Conservation (phyloP, 1,140 invertebrate genomes). For the Riptortus pedestris region DNA sequence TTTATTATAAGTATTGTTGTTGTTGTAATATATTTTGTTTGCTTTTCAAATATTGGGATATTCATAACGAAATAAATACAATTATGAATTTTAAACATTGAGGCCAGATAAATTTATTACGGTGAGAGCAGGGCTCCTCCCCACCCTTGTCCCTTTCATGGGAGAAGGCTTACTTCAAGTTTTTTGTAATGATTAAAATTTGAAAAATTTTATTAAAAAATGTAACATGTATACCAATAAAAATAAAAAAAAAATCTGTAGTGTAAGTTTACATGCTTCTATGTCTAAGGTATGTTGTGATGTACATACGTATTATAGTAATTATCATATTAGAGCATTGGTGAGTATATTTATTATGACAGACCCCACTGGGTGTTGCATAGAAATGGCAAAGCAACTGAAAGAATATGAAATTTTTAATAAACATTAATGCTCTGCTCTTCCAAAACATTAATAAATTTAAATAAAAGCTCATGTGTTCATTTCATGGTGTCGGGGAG, state of each 20-base stretch:
- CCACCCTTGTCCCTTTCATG: neutral
- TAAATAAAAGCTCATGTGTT: too few relatives aligned
- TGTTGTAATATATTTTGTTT: too few relatives aligned
- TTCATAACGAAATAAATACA: neutral
- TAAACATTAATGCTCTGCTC: slow-evolving; percentile 10
- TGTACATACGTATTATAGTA: slow-evolving; percentile 29
- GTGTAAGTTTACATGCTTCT: slow-evolving; percentile 26
- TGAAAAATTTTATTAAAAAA: slow-evolving; percentile 15
- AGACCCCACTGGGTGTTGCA: slow-evolving; percentile 14
- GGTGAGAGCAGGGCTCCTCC: slow-evolving; percentile 13
- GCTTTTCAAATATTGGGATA: too few relatives aligned
- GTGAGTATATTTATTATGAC: slow-evolving; percentile 23
- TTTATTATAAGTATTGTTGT: too few relatives aligned
- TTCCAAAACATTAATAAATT: too few relatives aligned
- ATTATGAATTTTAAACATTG: neutral
- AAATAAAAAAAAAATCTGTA: slow-evolving; percentile 17
- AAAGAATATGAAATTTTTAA: neutral
- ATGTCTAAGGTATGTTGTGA: slow-evolving; percentile 29
- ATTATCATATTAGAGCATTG: slow-evolving; percentile 25
- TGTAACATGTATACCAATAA: slow-evolving; percentile 24
- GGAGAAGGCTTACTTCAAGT: neutral
- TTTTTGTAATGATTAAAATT: neutral
- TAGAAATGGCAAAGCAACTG: slow-evolving; percentile 24
- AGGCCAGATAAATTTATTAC: neutral
- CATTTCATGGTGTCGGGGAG: too few relatives aligned